Conservation (phyloP, 2,888 invertebrate species). For the Andrena haemorrhoa region DNA sequence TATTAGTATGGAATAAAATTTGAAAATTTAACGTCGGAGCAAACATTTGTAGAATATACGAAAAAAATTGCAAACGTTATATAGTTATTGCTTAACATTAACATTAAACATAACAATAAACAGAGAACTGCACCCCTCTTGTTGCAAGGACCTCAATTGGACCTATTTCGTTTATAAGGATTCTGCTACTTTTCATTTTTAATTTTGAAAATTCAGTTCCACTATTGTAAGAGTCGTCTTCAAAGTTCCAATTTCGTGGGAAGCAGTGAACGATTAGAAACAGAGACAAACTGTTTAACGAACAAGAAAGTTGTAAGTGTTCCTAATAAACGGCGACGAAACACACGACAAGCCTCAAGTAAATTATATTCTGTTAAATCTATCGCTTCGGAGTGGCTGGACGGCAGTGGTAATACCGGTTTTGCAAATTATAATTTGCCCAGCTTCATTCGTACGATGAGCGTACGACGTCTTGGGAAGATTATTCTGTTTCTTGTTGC, state of each 20-base stretch:
- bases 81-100: too few relatives aligned
- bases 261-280: background rate
- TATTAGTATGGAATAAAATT: too few relatives aligned
- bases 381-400: background rate
- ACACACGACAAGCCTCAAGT: constrained; percentile 8
- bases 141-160: too few relatives aligned
- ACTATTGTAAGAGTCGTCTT: too few relatives aligned
- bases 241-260: background rate
- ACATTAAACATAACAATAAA: too few relatives aligned
- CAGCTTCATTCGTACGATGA: constrained; percentile 14
- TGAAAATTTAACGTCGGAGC: too few relatives aligned
- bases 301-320: background rate
- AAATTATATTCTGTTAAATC: constrained; percentile 30
- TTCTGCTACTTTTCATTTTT: too few relatives aligned
- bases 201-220: too few relatives aligned
- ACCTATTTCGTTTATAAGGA: too few relatives aligned
- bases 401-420: constrained; percentile 34
- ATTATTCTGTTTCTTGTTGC: constrained; percentile 21
- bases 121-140: too few relatives aligned
- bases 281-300: background rate
- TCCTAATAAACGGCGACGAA: constrained; percentile 18
- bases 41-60: too few relatives aligned
- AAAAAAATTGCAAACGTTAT: too few relatives aligned
- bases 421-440: constrained; percentile 24
- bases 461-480: constrained; percentile 12